phyloP scores from a whole-genome alignment of 35 echinoderm and acorn worm genomes.

The Diadema setosum region DNA sequence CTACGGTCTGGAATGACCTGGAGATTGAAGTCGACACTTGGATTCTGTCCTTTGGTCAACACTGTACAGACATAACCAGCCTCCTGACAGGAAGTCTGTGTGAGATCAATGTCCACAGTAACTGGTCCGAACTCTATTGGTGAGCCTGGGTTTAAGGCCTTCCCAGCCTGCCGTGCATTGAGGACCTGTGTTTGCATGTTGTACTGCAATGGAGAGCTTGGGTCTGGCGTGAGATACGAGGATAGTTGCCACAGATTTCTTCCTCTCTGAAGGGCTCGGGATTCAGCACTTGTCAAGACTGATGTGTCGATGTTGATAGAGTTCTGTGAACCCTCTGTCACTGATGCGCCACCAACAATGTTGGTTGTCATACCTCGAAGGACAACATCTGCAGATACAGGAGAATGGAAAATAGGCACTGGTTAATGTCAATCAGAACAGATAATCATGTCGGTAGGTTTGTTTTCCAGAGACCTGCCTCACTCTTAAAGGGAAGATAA shows the following conservation, averaged over 20 bases:
- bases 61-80: slow-evolving; percentile 67
- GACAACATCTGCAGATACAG: slow-evolving; percentile 34
- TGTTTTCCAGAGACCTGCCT: background rate
- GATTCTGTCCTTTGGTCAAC: slow-evolving; percentile 53
- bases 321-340: slow-evolving; percentile 53
- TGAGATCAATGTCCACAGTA: slow-evolving; percentile 54
- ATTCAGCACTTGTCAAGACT: slow-evolving; percentile 33
- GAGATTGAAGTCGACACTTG: slow-evolving; percentile 57
- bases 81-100: slow-evolving; percentile 35
- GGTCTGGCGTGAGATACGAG: slow-evolving; percentile 48
- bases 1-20: slow-evolving; percentile 21
- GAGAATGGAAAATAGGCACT: background rate
- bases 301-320: slow-evolving; percentile 42
- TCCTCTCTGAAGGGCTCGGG: slow-evolving; percentile 38
- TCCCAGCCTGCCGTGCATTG: slow-evolving; percentile 8
- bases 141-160: slow-evolving; percentile 55
- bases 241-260: slow-evolving; percentile 69
- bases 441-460: background rate
- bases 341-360: slow-evolving; percentile 21
- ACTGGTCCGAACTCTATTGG: slow-evolving; percentile 63
- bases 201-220: background rate
- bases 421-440: background rate
- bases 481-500: too few relatives aligned
- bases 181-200: slow-evolving; percentile 65
- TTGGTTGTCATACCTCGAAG: slow-evolving; percentile 48